Conservation (phyloP, 1,140 invertebrate species). For the Eueides isabella region DNA sequence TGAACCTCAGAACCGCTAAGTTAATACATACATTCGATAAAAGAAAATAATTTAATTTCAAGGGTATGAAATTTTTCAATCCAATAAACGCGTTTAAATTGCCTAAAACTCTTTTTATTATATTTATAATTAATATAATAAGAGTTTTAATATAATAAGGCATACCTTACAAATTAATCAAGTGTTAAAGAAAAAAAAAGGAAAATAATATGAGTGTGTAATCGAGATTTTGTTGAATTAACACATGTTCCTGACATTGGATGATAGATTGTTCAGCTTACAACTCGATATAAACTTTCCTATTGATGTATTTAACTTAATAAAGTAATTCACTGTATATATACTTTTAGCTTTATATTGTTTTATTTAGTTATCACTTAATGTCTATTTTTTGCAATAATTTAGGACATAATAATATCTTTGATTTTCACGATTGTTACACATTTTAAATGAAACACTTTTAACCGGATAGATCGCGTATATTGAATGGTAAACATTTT, state of each 20-base stretch:
- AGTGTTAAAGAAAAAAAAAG: background rate
- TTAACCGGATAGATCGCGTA: too few species aligned
- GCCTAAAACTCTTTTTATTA: background rate
- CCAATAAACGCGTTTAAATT: too few species aligned
- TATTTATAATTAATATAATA: background rate
- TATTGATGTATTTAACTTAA: background rate
- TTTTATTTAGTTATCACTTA: background rate
- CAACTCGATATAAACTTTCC: slow-evolving; percentile 9
- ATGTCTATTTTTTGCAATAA: too few species aligned
- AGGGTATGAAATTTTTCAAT: too few species aligned
- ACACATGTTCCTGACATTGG: background rate
- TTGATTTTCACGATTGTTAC: too few species aligned
- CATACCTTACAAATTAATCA: background rate
- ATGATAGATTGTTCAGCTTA: slow-evolving; percentile 4
- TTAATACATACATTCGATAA: too few species aligned
- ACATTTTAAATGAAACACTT: too few species aligned
- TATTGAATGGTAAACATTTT: too few species aligned
- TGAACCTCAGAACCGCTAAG: too few species aligned
- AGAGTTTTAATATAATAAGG: background rate
- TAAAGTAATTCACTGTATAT: background rate
- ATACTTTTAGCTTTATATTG: background rate
- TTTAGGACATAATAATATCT: too few species aligned
- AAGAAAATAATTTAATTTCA: too few species aligned
- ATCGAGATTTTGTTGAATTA: background rate
- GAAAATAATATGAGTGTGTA: background rate